phyloP scores from a whole-genome alignment of 2,113 vertebrate species.

The Plestiodon gilberti region DNA sequence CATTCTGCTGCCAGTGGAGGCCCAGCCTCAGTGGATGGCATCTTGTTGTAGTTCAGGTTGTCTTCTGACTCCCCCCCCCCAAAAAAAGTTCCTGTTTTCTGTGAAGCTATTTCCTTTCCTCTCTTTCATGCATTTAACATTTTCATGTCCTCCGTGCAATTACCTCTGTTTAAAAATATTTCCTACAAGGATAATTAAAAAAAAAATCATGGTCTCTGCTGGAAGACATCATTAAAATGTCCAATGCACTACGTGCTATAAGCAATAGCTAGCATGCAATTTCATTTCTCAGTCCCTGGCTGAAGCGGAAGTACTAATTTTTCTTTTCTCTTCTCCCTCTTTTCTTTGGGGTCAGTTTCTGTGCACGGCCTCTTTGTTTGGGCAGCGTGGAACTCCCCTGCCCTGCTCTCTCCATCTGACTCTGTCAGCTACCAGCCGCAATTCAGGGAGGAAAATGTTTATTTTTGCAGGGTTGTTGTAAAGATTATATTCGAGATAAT shows the following conservation, averaged over 20 bases:
- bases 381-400: accelerated
- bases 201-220: not conserved
- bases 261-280: not conserved
- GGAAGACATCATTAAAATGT: slow-evolving; percentile 19
- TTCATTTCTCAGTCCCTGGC: accelerated
- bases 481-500: too few relatives aligned
- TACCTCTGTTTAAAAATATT: not conserved
- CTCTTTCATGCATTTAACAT: not conserved
- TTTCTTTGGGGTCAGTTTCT: not conserved
- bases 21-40: not conserved
- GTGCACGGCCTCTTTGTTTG: not conserved
- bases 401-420: too few relatives aligned
- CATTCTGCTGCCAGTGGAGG: too few relatives aligned
- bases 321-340: slow-evolving; percentile 3
- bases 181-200: slow-evolving; percentile 19
- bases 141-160: not conserved
- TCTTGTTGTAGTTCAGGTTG: not conserved
- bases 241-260: not conserved
- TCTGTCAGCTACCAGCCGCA: too few relatives aligned
- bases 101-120: not conserved
- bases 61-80: not conserved
- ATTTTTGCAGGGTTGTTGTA: too few relatives aligned
- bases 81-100: not conserved
- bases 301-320: slow-evolving; percentile 16
- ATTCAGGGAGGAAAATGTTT: too few relatives aligned